Conservation (phyloP, 92 coral and sea anemone genomes). For the Actinernus sp. region DNA sequence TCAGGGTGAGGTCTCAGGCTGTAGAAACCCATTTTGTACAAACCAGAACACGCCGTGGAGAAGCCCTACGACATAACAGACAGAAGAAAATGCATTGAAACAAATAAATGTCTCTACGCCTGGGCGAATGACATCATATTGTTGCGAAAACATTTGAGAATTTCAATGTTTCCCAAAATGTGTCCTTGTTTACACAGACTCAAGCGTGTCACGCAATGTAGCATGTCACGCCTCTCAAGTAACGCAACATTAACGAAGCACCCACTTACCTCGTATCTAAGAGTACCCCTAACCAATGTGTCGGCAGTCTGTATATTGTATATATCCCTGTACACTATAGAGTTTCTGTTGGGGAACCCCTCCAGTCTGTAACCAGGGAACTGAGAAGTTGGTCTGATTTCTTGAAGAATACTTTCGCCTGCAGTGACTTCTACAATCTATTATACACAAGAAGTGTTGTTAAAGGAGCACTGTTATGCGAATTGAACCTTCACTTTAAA, state of each 20-base stretch:
- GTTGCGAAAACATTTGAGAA: no score
- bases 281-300: conserved; percentile 87
- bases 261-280: conserved; percentile 92
- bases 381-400: conserved; percentile 82
- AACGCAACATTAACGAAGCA: no score
- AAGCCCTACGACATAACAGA: conserved; percentile 69
- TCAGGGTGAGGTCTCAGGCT: conserved; percentile 52
- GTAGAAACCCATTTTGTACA: conserved; percentile 82
- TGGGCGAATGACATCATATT: no score
- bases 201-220: no score
- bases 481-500: no score
- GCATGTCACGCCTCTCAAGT: no score
- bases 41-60: conserved; percentile 74
- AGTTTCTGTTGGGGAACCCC: conserved; percentile 92
- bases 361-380: conserved; percentile 94
- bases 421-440: conserved; percentile 78
- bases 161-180: no score
- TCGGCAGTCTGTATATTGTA: conserved; percentile 71
- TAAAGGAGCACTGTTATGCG: no score
- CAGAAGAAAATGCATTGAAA: no score
- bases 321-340: conserved; percentile 71
- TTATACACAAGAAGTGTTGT: not conserved
- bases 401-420: conserved; percentile 81
- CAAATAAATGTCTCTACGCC: not conserved
- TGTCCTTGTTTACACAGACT: no score